Percentiles rank a stretch among this genome's conserved stretches.
Evolutionary conservation across 35 echinoderm and acorn worm species (phyloP).

Genomic region (Apostichopus californicus): DNA sequence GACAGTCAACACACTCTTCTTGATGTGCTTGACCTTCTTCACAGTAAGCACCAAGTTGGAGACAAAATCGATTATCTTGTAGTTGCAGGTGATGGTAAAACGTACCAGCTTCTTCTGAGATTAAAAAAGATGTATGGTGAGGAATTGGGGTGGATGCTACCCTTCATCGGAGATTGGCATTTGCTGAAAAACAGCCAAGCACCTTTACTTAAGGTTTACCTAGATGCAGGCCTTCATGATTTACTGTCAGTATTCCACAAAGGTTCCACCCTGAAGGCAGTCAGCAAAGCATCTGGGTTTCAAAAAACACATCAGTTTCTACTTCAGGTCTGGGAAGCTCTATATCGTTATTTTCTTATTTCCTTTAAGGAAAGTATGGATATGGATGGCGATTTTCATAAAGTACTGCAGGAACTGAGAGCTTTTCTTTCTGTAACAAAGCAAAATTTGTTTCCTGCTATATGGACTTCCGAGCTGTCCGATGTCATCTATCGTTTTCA

Average conservation of each 20-base stretch:
- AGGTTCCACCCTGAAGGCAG: slow-evolving; percentile 51
- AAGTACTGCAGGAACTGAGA: too few relatives aligned
- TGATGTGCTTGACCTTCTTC: slow-evolving; percentile 38
- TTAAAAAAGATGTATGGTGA: slow-evolving; percentile 52
- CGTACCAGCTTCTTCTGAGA: slow-evolving; percentile 33
- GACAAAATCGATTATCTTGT: slow-evolving; percentile 24
- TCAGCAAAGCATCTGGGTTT: background rate
- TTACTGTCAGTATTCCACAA: slow-evolving; percentile 51
- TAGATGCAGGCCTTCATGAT: slow-evolving; percentile 47
- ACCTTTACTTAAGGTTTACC: slow-evolving; percentile 56
- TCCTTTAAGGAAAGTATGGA: too few relatives aligned
- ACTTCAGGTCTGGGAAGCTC: background rate
- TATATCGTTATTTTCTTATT: too few relatives aligned
- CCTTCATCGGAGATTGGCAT: slow-evolving; percentile 75
- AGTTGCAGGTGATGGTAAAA: slow-evolving; percentile 74
- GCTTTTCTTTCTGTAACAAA: too few relatives aligned
- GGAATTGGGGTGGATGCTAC: slow-evolving; percentile 56
- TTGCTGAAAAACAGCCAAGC: slow-evolving; percentile 60
- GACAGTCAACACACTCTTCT: slow-evolving; percentile 61
- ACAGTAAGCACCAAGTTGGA: slow-evolving; percentile 50
- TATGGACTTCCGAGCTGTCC: too few relatives aligned
- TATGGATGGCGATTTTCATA: too few relatives aligned
- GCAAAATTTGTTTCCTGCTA: too few relatives aligned
- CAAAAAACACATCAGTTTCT: slow-evolving; percentile 3
- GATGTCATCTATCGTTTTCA: too few relatives aligned